These are phyloP conservation scores for Pelobates cultripes DNA, from an alignment of 2,797 vertebrate genomes.

Conservation along the genomic window DNA sequence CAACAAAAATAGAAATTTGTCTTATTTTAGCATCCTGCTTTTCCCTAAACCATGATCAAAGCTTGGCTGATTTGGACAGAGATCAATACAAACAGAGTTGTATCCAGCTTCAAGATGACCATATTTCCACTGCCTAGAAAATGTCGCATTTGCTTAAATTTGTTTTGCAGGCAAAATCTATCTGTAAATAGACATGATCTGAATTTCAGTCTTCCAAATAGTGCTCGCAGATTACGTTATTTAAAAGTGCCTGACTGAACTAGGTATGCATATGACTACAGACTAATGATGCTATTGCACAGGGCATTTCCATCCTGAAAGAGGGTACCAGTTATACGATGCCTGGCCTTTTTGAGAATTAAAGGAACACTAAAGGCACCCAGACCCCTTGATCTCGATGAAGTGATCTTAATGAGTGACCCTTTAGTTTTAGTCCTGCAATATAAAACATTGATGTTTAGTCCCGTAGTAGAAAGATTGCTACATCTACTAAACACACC, in stretches of 20 bases:
- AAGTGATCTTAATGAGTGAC: too few relatives aligned
- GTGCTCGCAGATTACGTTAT: background rate
- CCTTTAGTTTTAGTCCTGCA: too few relatives aligned
- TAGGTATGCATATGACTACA: too few relatives aligned
- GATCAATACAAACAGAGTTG: conserved; percentile 47
- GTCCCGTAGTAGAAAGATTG: too few relatives aligned
- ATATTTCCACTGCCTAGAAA: conserved; percentile 23
- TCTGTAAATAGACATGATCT: conserved; percentile 7
- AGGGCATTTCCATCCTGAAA: too few relatives aligned
- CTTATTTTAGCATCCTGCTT: conserved; percentile 47
- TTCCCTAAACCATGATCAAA: conserved; percentile 49
- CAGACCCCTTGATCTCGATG: too few relatives aligned
- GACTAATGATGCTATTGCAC: too few relatives aligned
- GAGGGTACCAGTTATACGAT: too few relatives aligned
- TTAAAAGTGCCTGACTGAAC: background rate
- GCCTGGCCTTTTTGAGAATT: too few relatives aligned
- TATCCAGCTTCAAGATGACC: conserved; percentile 36
- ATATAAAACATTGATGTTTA: too few relatives aligned
- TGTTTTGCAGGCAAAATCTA: conserved; percentile 8
- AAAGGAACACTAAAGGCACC: too few relatives aligned
- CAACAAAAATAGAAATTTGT: conserved; percentile 40
- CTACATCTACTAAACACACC: too few relatives aligned
- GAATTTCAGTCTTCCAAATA: background rate
- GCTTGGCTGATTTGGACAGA: conserved; percentile 36
- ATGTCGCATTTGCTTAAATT: conserved; percentile 13